Evolutionary conservation across 1,140 invertebrate genomes (phyloP), one percentile per base, ranked within the genome.

Genomic region (Heliconius himera): DNA sequence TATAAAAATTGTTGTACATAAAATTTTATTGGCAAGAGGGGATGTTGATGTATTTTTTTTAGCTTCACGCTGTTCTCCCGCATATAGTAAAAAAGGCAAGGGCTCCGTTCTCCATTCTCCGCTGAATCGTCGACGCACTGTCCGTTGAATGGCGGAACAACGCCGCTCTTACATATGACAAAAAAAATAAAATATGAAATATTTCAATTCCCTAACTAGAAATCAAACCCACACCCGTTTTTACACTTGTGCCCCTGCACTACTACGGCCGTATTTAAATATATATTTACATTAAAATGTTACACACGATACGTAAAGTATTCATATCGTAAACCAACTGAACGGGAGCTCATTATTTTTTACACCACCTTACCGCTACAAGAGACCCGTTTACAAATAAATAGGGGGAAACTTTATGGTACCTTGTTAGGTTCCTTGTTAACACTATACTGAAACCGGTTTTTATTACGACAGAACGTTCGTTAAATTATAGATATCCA

Each of bases 341-440:
- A 66, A 26, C 26, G 60, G 13, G 60, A 29, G 22, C 60, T 80
- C 81, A 80, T 82, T 82, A 82, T 82, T 82, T 82, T 82, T 82
- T 82, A 82, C 81, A 76, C 77, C 56, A 76, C 29, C 60, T 66
- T 29, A 66, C 60, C 13, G 60, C 74, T 77, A 79, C 74, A 74
- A 79, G 71, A 33, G 56, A 51, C 54, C 5, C 38, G 78, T 80
- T 82, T 82, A 79, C 78, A 82, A 77, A 80, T 82, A 82, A 82
- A 80, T 80, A 79, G 75, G 73, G 73, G 78, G 80, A 41, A 76
- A 76, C 36, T 80, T 80, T 82, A 82, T 73, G 76, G 66, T 70
- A 70, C 60, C 81, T 82, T 82, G 81, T 82, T 82, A 82, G 54
- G 77, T 74, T 38, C 66, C 74, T 76, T 66, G 77, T 79, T 75